Evolutionary conservation across 2,888 invertebrate species (phyloP).

Genomic region (Formica aserva): DNA sequence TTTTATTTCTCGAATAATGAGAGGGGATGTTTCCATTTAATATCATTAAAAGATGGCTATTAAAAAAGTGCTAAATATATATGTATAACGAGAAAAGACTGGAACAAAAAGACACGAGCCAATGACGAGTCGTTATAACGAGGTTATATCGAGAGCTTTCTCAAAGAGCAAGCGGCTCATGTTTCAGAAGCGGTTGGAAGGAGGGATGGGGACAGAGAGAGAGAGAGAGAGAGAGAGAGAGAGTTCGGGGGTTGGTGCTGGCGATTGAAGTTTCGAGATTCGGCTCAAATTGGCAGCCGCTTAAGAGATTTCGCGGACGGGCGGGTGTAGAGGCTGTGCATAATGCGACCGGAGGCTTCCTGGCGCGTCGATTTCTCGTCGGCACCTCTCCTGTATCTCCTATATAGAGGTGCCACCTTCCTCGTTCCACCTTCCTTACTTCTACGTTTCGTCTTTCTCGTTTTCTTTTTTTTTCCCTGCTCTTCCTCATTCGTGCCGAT

Average conservation of each 20-base stretch:
- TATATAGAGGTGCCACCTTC: conserved; percentile 1
- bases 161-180: conserved; percentile 51
- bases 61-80: neutral
- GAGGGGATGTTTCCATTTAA: neutral
- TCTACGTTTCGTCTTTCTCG: conserved; percentile 16
- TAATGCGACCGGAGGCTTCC: conserved; percentile 34
- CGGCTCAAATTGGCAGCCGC: conserved; percentile 74
- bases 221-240: neutral
- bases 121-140: conserved; percentile 66
- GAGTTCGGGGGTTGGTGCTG: conserved; percentile 35
- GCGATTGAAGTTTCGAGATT: conserved; percentile 51
- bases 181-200: conserved; percentile 48
- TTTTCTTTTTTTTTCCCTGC: conserved; percentile 32
- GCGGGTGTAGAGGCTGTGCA: conserved; percentile 52
- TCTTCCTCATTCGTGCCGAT: conserved; percentile 60
- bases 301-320: conserved; percentile 75
- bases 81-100: neutral
- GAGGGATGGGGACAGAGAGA: neutral
- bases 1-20: neutral
- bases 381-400: conserved; percentile 35
- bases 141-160: conserved; percentile 67
- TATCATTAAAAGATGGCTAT: neutral
- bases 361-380: conserved; percentile 46
- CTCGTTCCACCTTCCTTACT: conserved; percentile 3
- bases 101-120: conserved; percentile 39